These are phyloP conservation scores for Tympanoctomys barrerae DNA, from an alignment of 2,797 vertebrate genomes.

Conservation along the genomic window DNA sequence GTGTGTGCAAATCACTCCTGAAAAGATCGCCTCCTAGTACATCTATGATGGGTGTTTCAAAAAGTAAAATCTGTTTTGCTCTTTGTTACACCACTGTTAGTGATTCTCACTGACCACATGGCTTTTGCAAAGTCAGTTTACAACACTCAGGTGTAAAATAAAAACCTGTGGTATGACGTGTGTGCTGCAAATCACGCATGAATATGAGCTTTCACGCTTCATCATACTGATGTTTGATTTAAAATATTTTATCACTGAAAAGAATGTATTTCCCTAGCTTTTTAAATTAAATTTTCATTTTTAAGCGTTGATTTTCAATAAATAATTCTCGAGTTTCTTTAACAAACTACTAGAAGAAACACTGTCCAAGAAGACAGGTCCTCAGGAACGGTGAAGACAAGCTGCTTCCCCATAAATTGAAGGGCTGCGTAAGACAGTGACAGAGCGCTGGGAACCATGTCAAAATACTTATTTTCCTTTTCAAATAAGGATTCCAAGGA, in stretches of 20 bases:
- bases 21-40: background rate
- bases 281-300: conserved; percentile 44
- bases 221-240: background rate
- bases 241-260: conserved; percentile 10
- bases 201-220: background rate
- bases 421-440: background rate
- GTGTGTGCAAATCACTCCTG: background rate
- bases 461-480: background rate
- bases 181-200: background rate
- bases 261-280: background rate
- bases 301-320: accelerated
- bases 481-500: background rate
- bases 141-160: conserved; percentile 27
- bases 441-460: background rate
- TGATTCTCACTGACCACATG: background rate
- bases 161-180: background rate
- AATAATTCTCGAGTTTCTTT: background rate
- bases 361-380: background rate
- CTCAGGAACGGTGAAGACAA: conserved; percentile 12
- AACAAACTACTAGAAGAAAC: accelerated
- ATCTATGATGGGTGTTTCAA: background rate
- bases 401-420: background rate
- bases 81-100: conserved; percentile 2
- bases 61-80: conserved; percentile 39
- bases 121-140: conserved; percentile 29